Base-by-base conservation (phyloP, 2,888 invertebrate species). In the Pyralis farinalis region DNA sequence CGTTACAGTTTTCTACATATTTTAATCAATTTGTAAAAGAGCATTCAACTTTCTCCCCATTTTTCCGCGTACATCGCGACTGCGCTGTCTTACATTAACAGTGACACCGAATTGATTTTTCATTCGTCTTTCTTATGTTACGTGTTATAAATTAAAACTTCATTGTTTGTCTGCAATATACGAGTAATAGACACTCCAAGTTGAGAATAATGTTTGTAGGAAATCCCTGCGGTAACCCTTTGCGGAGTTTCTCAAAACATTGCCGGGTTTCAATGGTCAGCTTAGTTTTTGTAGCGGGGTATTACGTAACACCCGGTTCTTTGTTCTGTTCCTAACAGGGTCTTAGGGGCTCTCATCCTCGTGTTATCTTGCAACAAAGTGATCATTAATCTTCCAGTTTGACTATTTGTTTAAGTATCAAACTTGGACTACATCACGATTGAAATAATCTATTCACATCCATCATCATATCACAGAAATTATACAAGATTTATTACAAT, bases 31-130 rank as follows among this genome's bases (percentile, higher is more conserved):
- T 16, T 2, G 16, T 16, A 16, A 16, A 35, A 40, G 52, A 46
- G 49, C 47, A 41, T 52, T 52, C 46, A 49, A 52, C 52, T 49
- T 46, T 47, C 46, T 46, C 47, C 52, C 41, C 44, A 43, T 47
- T 51, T 46, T 45, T 42, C 43, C 29, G 46, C 46, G 48, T 46
- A 38, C 47, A 42, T 44, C 40, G 52, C 52, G 52, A 42, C 52
- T 52, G 52, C 49, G 52, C 50, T 33, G 47, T 44, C 39, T 47
- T 47, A 47, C 42, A 45, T 49, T n/a, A 50, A 46, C 34, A 7
- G n/a, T n/a, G 7, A 8, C n/a, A 25, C n/a, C 7, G 16, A 16
- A 33, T 28, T 12, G 30, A 35, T 35, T 12, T 34, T 37, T 36
- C 16, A 21, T 25, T 3, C 30, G n/a, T n/a, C n/a, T n/a, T n/a